Evolutionary conservation across 2,113 vertebrate genomes (phyloP).

Genomic region (Corythaixoides concolor): DNA sequence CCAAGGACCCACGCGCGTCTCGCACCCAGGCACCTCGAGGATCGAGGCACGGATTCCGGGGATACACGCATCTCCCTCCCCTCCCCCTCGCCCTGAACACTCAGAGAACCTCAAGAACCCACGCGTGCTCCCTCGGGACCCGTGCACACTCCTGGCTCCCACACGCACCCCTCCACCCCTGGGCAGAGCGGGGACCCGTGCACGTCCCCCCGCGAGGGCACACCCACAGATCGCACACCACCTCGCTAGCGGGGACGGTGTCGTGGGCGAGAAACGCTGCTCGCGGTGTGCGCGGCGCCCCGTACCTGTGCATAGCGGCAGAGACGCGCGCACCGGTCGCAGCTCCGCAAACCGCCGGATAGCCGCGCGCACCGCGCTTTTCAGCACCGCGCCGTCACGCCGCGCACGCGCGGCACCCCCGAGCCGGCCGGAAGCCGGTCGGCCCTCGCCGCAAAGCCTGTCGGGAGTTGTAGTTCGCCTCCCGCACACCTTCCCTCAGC

Average conservation of each 20-base stretch:
- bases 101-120: not conserved
- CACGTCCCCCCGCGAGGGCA: too few species aligned
- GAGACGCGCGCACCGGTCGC: not conserved
- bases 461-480: slow-evolving; percentile 61
- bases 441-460: not conserved
- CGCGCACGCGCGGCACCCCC: not conserved
- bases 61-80: too few species aligned
- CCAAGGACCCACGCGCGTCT: not conserved
- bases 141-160: not conserved
- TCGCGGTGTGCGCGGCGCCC: too few species aligned
- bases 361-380: not conserved
- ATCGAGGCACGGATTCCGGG: too few species aligned
- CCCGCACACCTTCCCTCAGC: not conserved
- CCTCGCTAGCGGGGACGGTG: too few species aligned
- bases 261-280: too few species aligned
- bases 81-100: too few species aligned
- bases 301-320: not conserved
- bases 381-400: slow-evolving; percentile 11
- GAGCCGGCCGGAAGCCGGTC: not conserved
- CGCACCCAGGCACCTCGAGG: not conserved
- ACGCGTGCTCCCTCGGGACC: not conserved
- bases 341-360: not conserved
- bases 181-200: too few species aligned
- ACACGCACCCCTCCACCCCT: not conserved
- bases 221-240: too few species aligned